These are phyloP conservation scores for Pterois miles DNA, from an alignment of 2,797 vertebrate genomes.

Conservation along the genomic window DNA sequence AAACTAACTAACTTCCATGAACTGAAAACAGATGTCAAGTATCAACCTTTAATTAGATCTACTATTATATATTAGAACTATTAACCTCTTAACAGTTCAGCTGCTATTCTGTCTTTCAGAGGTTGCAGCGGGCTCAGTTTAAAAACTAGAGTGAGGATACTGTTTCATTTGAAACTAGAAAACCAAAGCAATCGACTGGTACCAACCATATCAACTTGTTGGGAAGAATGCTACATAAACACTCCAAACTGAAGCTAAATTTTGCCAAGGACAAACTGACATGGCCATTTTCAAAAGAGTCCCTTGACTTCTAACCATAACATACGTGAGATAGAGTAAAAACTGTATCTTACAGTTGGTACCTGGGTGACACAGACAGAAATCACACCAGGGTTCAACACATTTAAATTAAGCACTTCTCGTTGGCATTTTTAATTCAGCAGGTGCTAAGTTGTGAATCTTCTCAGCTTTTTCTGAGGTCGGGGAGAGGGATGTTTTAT, in stretches of 20 bases:
- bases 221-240: too few species aligned
- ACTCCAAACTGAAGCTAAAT: too few species aligned
- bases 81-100: too few species aligned
- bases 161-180: fast-evolving
- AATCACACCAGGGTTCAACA: neutral
- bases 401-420: neutral
- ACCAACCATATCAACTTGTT: too few species aligned
- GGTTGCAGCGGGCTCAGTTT: fast-evolving
- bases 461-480: neutral
- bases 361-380: neutral
- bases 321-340: too few species aligned
- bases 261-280: fast-evolving
- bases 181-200: too few species aligned
- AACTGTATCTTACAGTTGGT: neutral
- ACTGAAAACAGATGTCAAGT: too few species aligned
- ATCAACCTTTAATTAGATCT: fast-evolving
- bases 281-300: too few species aligned
- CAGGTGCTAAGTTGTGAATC: slow-evolving; percentile 26
- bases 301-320: too few species aligned
- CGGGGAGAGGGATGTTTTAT: neutral
- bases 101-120: too few species aligned
- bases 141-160: too few species aligned
- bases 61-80: too few species aligned
- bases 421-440: neutral
- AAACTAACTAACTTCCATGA: fast-evolving